phyloP scores from a whole-genome alignment of 2,888 invertebrate species.

The Ormyrus nitidulus region DNA sequence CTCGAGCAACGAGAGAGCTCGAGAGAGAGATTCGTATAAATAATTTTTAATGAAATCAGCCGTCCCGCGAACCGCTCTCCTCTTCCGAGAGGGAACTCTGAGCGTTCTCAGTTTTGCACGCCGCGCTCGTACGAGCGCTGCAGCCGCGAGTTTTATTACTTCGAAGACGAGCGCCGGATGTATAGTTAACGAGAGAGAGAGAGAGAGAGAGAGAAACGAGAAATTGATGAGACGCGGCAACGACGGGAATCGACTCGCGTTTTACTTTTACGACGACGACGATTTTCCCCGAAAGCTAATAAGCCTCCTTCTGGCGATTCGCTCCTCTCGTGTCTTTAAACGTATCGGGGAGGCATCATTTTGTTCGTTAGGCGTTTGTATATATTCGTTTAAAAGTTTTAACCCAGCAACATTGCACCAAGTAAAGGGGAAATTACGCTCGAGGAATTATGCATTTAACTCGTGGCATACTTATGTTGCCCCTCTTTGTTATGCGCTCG shows the following conservation, averaged over 20 bases:
- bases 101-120: conserved; percentile 2
- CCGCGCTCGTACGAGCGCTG: not conserved
- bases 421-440: too few relatives aligned
- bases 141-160: conserved; percentile 25
- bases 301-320: too few relatives aligned
- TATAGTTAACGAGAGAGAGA: conserved; percentile 41
- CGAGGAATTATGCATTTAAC: too few relatives aligned
- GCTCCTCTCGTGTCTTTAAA: too few relatives aligned
- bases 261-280: too few relatives aligned
- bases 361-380: not conserved
- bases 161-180: conserved; percentile 6
- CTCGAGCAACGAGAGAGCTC: conserved; percentile 26
- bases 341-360: not conserved
- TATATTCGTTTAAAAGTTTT: too few relatives aligned
- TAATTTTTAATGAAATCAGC: conserved; percentile 62
- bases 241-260: too few relatives aligned
- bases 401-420: too few relatives aligned
- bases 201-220: not conserved
- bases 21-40: conserved; percentile 56
- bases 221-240: too few relatives aligned
- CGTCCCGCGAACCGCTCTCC: conserved; percentile 32
- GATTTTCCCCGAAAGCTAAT: too few relatives aligned
- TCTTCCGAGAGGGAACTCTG: not conserved
- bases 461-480: too few relatives aligned
- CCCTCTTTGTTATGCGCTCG: too few relatives aligned